Percentiles rank a stretch among this genome's conserved stretches.
phyloP scores from a whole-genome alignment of 2,113 vertebrate genomes.

The Redunca redunca region DNA sequence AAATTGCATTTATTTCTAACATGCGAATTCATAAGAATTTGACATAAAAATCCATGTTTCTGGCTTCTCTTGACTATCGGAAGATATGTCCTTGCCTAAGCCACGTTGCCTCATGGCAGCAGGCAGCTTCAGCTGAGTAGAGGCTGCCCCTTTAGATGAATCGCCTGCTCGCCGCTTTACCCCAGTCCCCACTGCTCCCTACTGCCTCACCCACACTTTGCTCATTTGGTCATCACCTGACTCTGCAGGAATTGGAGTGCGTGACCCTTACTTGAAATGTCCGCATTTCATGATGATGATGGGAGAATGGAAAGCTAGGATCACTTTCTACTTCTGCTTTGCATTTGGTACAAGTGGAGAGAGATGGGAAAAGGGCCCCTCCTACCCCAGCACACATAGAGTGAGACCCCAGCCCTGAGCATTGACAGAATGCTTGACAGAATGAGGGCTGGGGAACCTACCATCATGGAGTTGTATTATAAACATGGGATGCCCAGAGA shows the following conservation, averaged over 20 bases:
- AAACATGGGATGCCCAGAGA: neutral
- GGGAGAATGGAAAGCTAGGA: neutral
- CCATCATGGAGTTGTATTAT: neutral
- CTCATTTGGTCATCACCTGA: neutral
- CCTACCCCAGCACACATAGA: too few relatives aligned
- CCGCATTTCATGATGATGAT: neutral
- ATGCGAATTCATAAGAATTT: neutral
- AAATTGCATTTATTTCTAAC: neutral
- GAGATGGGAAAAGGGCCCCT: neutral
- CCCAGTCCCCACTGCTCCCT: neutral
- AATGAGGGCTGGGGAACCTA: neutral
- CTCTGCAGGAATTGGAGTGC: neutral
- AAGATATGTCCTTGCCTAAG: neutral
- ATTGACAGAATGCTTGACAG: neutral
- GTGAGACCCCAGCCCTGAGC: neutral
- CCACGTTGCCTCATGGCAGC: neutral
- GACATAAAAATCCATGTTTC: neutral
- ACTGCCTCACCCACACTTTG: neutral
- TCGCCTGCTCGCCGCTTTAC: fast-evolving
- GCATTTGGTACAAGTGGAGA: neutral
- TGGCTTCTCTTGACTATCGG: neutral
- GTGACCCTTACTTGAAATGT: neutral
- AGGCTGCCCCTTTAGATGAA: neutral
- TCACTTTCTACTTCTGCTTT: neutral
- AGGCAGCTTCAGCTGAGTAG: neutral